Evolutionary conservation across 2,888 invertebrate genomes (phyloP).

Genomic region (Drosophila mulleri): DNA sequence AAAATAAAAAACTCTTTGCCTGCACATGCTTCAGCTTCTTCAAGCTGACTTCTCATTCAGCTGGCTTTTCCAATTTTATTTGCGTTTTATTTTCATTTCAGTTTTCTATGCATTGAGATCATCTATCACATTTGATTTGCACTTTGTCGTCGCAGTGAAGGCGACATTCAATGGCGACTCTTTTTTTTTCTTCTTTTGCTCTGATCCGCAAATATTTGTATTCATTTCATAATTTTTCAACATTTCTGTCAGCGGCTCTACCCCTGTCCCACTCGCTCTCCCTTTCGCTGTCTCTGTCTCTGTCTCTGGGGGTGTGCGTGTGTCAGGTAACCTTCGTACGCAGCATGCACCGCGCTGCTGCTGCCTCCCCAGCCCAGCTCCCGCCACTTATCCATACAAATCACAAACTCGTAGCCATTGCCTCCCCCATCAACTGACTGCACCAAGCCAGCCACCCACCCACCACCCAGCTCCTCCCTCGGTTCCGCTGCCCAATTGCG

Average conservation of each 20-base stretch:
- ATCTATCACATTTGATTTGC: slow-evolving; percentile 72
- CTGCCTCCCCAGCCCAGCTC: not conserved
- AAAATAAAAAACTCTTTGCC: not conserved
- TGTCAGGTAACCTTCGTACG: slow-evolving; percentile 71
- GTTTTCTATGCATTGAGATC: slow-evolving; percentile 54
- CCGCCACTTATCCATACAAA: slow-evolving; percentile 14
- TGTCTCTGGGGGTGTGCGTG: slow-evolving; percentile 16
- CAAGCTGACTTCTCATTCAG: slow-evolving; percentile 23
- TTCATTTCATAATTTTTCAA: slow-evolving; percentile 73
- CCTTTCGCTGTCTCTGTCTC: slow-evolving; percentile 1
- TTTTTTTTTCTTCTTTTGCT: slow-evolving; percentile 29
- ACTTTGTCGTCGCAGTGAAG: slow-evolving; percentile 66
- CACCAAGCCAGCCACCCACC: not conserved
- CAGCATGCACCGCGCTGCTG: slow-evolving; percentile 42
- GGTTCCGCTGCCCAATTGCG: slow-evolving; percentile 66
- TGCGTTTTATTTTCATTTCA: slow-evolving; percentile 2
- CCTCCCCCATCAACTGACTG: not conserved
- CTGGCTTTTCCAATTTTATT: slow-evolving; percentile 34
- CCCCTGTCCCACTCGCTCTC: not conserved
- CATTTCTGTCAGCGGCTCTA: slow-evolving; percentile 49
- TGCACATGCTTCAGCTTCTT: slow-evolving; percentile 11
- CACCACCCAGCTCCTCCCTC: slow-evolving; percentile 2
- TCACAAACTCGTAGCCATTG: slow-evolving; percentile 10
- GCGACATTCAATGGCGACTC: slow-evolving; percentile 53
- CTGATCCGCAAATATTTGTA: slow-evolving; percentile 73